Conservation (phyloP, 2,113 vertebrate species). For the Hyaena hyaena region DNA sequence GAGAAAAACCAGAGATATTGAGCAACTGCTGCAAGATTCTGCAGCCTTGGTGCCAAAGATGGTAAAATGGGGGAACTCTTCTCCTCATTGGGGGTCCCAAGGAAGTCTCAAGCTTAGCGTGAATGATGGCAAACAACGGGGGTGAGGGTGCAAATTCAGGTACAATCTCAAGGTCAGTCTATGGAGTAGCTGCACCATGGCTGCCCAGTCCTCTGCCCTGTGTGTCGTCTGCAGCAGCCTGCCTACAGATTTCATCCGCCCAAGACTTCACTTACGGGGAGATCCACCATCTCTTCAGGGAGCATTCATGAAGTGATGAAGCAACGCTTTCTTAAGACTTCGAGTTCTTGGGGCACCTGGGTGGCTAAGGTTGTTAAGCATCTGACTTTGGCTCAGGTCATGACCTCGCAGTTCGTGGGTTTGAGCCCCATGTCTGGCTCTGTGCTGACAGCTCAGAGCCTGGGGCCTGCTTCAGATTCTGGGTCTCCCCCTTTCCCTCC, state of each 20-base stretch:
- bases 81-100: not conserved
- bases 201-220: not conserved
- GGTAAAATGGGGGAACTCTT: not conserved
- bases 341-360: not conserved
- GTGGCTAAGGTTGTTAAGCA: no score
- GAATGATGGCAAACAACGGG: not conserved
- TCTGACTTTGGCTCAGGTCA: no score
- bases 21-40: not conserved
- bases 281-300: not conserved
- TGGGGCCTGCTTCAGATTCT: no score
- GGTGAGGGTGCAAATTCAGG: not conserved
- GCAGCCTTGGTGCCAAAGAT: not conserved
- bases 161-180: not conserved
- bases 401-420: no score
- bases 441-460: no score
- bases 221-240: not conserved
- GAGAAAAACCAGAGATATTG: not conserved
- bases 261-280: not conserved
- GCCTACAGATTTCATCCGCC: not conserved
- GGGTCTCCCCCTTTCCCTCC: no score
- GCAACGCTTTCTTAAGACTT: not conserved
- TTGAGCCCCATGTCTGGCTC: no score
- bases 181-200: not conserved
- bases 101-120: not conserved
- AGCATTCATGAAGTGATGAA: not conserved